Evolutionary conservation across 2,797 vertebrate genomes (phyloP).

Genomic region (Mergus octosetaceus): DNA sequence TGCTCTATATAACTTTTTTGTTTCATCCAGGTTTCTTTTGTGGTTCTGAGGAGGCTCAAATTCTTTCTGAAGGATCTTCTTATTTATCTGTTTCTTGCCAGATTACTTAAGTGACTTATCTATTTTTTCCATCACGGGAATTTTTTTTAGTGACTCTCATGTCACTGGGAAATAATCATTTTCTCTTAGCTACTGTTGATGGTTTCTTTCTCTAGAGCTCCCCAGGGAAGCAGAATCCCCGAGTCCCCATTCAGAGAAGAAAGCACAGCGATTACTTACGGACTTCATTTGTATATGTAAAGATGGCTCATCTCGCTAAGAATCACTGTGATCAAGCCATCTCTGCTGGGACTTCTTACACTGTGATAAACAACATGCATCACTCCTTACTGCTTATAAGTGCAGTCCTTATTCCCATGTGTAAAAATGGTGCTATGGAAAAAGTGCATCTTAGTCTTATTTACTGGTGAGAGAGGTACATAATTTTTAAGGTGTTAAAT

Average conservation of each 20-base stretch:
- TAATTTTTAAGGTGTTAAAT: background rate
- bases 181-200: background rate
- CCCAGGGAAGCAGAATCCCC: background rate
- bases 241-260: background rate
- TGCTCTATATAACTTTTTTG: background rate
- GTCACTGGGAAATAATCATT: background rate
- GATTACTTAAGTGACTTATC: background rate
- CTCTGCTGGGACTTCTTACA: background rate
- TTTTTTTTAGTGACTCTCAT: background rate
- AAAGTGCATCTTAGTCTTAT: background rate
- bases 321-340: background rate
- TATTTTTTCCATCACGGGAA: background rate
- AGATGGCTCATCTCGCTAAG: background rate
- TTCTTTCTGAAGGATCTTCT: background rate
- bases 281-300: background rate
- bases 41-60: background rate
- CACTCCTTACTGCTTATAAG: background rate
- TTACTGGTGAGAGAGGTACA: background rate
- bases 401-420: background rate
- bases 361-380: background rate
- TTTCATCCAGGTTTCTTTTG: background rate
- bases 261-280: background rate
- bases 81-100: background rate
- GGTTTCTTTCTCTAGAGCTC: background rate
- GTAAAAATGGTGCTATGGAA: background rate